Evolutionary conservation across 2,113 vertebrate genomes (phyloP), one percentile per base, ranked within the genome.

Genomic region (Neotragus moschatus): DNA sequence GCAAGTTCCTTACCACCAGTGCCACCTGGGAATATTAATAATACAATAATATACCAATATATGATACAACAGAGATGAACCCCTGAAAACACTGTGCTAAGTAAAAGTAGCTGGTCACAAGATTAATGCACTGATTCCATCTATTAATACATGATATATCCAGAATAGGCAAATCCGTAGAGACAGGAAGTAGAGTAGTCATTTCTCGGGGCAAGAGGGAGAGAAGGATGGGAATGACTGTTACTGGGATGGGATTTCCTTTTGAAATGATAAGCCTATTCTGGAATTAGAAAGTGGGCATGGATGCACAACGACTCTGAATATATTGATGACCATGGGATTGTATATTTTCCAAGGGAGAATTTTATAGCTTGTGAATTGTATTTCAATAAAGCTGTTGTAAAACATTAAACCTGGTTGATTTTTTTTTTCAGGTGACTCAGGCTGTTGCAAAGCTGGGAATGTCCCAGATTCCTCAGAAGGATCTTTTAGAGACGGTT

Each of bases 361-460:
- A 63, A 7, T 30, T 39, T 60, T 58, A 9, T 61, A 53, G 49
- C 6, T 0, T n/a, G n/a, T 53, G 60, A 73, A 26, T 56, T 36
- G 8, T 10, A 19, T 49, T 33, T 80, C 53, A 25, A 0, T 14
- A 14, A 56, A 80, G 23, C 4, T 16, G 5, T 56, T 75, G 26
- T 51, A 23, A 60, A 51, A 53, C 28, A 9, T 23, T 53, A 39
- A 77, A 79, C 55, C n/a, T 30, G n/a, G 33, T 7, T 84, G 26
- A 5, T 63, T 66, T 95, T 96, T 81, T 81, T 28, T 96, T 97
- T 84, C 96, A 99, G 99, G 99, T 99, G 60, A 99, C 99, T 96
- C 99, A 99, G 97, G 99, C 99, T 26, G 99, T 99, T n/a, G 98
- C 99, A 10, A 99, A 99, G 0, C 28, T 99, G 84, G 99, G 99